Evolutionary conservation across 2,113 vertebrate genomes (phyloP).

Genomic region (Andinoacara biseriatus): DNA sequence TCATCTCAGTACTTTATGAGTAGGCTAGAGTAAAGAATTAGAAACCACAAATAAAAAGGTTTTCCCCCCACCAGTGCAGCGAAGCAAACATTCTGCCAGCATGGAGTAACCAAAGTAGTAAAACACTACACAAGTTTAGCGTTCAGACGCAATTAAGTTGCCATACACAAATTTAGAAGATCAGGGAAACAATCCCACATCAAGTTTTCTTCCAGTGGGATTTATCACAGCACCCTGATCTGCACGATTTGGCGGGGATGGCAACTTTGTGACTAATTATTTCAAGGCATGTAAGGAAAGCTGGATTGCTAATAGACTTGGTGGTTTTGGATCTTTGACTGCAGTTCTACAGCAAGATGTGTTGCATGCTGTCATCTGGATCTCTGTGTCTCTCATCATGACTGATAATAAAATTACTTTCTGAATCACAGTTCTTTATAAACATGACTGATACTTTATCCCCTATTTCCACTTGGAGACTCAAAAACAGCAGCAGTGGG

Average conservation of each 20-base stretch:
- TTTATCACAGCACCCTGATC: constrained; percentile 50
- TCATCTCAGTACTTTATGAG: constrained; percentile 69
- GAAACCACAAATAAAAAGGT: constrained; percentile 72
- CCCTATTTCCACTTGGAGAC: background rate
- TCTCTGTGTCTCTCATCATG: constrained; percentile 9
- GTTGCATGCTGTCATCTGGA: constrained; percentile 10
- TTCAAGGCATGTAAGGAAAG: constrained; percentile 50
- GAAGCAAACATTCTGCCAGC: constrained; percentile 55
- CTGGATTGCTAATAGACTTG: constrained; percentile 30
- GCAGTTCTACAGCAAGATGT: constrained; percentile 28
- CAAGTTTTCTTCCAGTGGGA: constrained; percentile 43
- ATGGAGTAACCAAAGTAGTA: constrained; percentile 66
- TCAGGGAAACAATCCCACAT: constrained; percentile 64
- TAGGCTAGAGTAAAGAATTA: constrained; percentile 63
- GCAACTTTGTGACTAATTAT: constrained; percentile 51
- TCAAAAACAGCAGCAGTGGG: constrained; percentile 10
- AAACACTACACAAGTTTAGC: constrained; percentile 61
- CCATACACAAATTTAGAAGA: constrained; percentile 63
- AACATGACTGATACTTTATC: constrained; percentile 34
- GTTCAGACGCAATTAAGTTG: constrained; percentile 65
- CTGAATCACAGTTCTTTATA: constrained; percentile 42
- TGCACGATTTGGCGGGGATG: constrained; percentile 24
- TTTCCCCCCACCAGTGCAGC: constrained; percentile 44
- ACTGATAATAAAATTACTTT: constrained; percentile 9
- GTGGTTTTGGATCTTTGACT: constrained; percentile 39